Base-by-base conservation (phyloP, 2,888 invertebrate genomes). In the Ornithoptera alexandrae region DNA sequence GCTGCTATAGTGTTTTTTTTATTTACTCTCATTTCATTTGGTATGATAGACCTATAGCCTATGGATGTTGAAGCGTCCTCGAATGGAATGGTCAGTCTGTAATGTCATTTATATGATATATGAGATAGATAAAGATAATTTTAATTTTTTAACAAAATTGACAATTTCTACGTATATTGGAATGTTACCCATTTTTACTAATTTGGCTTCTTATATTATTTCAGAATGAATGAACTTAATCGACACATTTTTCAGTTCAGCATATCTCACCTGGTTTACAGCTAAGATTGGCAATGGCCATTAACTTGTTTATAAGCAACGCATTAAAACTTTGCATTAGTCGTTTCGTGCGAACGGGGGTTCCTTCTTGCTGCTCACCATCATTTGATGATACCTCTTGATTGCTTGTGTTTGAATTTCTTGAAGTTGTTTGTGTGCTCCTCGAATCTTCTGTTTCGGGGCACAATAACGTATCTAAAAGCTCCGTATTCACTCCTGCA, bases 401-500 rank as follows among this genome's bases (percentile, higher is more conserved):
- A 58, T 70, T 70, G 24, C 71, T 72, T 0, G 71, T 56, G 39
- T 69, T 74, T 66, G 69, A 69, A 61, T 70, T 71, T 75, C 71
- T 67, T 17, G 71, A 62, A 6, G 71, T 73, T 46, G 68, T 73
- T 8, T 70, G 65, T 12, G 56, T 30, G 20, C 76, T 74, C 20
- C 72, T 74, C 0, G 68, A 58, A 39, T 81, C 81, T 36, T 88
- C 87, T 8, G 78, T 75, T 71, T 94, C 95, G 2, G 96, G 95
- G 81, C 95, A 95, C 57, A 97, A 88, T 10, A 97, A 94, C 73
- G 96, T 94, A 78, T 97, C 96, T 75, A 98, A 90, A 70, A 97
- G 94, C 76, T 97, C 97, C 72, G 95, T 95, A 83, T 96, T 96
- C 17, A 98, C 95, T 71, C 98, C 98, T 98, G 83, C 81, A 67